Evolutionary conservation across 1,140 invertebrate genomes (phyloP).

Genomic region (Cyclina sinensis): DNA sequence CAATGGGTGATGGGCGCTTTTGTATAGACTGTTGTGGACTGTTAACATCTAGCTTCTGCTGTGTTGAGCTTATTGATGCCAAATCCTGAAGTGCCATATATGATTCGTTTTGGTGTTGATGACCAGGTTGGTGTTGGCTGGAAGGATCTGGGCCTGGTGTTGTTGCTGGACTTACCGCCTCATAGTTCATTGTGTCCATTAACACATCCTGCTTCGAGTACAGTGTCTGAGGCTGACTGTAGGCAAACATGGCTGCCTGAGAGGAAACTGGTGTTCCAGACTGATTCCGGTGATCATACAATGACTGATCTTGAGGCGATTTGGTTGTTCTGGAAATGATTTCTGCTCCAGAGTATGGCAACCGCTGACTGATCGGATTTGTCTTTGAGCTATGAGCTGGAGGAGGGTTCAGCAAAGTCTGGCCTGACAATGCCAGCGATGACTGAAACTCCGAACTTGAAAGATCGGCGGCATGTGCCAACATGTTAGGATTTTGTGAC

Average conservation of each 20-base stretch:
- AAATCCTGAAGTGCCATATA: slow-evolving; percentile 77
- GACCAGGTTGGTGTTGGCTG: slow-evolving; percentile 47
- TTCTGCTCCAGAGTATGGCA: slow-evolving; percentile 67
- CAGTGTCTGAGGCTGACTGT: slow-evolving; percentile 49
- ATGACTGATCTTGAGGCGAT: slow-evolving; percentile 39
- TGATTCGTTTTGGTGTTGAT: slow-evolving; percentile 71
- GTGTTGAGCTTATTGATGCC: slow-evolving; percentile 69
- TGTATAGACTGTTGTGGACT: slow-evolving; percentile 43
- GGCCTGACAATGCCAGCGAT: slow-evolving; percentile 22
- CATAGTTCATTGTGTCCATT: slow-evolving; percentile 78
- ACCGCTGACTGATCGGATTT: slow-evolving; percentile 38
- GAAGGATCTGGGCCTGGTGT: slow-evolving; percentile 63
- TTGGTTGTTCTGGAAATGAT: slow-evolving; percentile 46
- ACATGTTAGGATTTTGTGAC: slow-evolving; percentile 39
- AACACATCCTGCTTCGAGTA: slow-evolving; percentile 68
- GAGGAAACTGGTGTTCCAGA: slow-evolving; percentile 54
- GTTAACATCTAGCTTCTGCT: slow-evolving; percentile 62
- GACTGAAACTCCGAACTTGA: slow-evolving; percentile 38
- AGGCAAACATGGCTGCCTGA: slow-evolving; percentile 57
- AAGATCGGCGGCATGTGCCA: slow-evolving; percentile 25
- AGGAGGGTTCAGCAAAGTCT: slow-evolving; percentile 72
- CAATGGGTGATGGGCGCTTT: slow-evolving; percentile 48
- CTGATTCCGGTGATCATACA: slow-evolving; percentile 61
- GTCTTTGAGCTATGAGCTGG: slow-evolving; percentile 79
- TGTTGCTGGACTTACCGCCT: slow-evolving; percentile 82